A percentile compares a stretch with the other conserved stretches of the same genome.
Evolutionary conservation across 2,888 invertebrate species (phyloP).

Genomic region (Spialia ferax): DNA sequence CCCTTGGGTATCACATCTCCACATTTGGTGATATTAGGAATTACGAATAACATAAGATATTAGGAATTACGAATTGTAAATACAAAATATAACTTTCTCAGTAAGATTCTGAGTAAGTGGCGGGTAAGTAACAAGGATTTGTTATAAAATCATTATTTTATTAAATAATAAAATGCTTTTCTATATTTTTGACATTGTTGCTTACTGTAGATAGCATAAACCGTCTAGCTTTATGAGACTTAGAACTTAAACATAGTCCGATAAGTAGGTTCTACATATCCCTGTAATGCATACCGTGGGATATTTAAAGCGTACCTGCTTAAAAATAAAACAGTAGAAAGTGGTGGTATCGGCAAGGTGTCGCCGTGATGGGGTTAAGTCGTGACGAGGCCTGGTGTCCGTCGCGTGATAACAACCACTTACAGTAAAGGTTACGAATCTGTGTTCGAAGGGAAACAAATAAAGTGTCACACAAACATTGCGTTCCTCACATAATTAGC

Average conservation of each 20-base stretch:
- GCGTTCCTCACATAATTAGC: slow-evolving; percentile 25
- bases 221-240: not conserved
- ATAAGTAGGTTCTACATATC: not conserved
- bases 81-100: too few species aligned
- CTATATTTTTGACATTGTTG: too few species aligned
- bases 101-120: too few species aligned
- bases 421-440: slow-evolving; percentile 39
- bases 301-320: not conserved
- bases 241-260: not conserved
- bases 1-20: too few species aligned
- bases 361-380: slow-evolving; percentile 51
- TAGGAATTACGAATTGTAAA: too few species aligned
- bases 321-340: slow-evolving; percentile 22
- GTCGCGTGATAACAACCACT: slow-evolving; percentile 44
- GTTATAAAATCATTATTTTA: too few species aligned
- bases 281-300: not conserved
- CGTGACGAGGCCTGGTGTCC: slow-evolving; percentile 52
- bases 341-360: slow-evolving; percentile 38
- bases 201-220: not conserved
- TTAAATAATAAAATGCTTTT: too few species aligned
- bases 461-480: slow-evolving; percentile 26
- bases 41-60: too few species aligned
- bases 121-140: too few species aligned
- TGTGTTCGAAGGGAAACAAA: slow-evolving; percentile 33
- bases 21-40: too few species aligned